Percentiles rank a stretch among this genome's conserved stretches.
Conservation (phyloP, 2,113 vertebrate genomes). For the Aegotheles bennettii region DNA sequence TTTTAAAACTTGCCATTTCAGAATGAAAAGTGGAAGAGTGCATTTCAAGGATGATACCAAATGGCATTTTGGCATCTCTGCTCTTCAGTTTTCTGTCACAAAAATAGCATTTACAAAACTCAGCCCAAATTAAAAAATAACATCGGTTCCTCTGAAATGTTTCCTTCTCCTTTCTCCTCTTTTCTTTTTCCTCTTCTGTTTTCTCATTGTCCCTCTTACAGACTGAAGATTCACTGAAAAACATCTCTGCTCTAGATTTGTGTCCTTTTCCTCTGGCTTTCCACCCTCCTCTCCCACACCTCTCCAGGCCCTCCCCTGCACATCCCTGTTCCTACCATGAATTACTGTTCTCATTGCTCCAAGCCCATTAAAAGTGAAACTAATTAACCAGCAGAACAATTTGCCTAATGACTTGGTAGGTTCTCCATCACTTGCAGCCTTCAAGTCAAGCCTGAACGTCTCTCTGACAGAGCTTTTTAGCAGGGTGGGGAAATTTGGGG, state of each 20-base stretch:
- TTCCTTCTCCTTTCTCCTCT: background rate
- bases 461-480: background rate
- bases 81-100: constrained; percentile 7
- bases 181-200: background rate
- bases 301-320: background rate
- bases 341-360: constrained; percentile 58
- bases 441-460: background rate
- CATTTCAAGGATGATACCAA: constrained; percentile 14
- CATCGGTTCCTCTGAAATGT: background rate
- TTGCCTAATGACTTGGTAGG: constrained; percentile 54
- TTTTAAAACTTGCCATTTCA: background rate
- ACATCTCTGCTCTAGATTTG: constrained; percentile 8
- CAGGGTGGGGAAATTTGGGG: background rate
- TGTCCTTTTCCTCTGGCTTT: background rate
- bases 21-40: background rate
- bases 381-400: constrained; percentile 65
- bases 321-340: background rate
- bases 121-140: constrained; percentile 13
- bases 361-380: constrained; percentile 54
- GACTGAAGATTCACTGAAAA: background rate
- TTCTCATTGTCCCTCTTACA: background rate
- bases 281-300: background rate
- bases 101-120: constrained; percentile 1
- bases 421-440: constrained; percentile 54
- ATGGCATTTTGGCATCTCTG: constrained; percentile 13